Evolutionary conservation across 2,888 invertebrate genomes (phyloP).

Genomic region (Pandemis corylana): DNA sequence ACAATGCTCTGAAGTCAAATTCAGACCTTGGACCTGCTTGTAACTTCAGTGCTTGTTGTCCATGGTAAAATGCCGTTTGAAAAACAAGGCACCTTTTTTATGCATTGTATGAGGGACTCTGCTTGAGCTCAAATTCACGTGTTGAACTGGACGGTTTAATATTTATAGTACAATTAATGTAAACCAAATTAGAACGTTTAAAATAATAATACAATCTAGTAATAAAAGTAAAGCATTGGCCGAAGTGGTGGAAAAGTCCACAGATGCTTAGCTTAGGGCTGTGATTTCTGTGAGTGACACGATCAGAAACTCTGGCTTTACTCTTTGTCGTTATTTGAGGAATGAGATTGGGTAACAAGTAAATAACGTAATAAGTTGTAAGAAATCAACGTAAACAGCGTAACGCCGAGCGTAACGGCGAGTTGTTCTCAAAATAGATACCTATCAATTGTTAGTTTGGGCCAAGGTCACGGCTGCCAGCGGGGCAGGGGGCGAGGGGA

Average conservation of each 20-base stretch:
- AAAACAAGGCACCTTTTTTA: not conserved
- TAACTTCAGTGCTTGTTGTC: not conserved
- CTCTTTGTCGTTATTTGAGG: not conserved
- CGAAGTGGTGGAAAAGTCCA: too few species aligned
- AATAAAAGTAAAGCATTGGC: too few species aligned
- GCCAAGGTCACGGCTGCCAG: constrained; percentile 35
- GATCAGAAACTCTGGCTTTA: too few species aligned
- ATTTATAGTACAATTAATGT: too few species aligned
- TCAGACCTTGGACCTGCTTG: not conserved
- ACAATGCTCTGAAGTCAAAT: not conserved
- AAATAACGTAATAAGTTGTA: constrained; percentile 9
- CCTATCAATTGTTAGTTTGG: constrained; percentile 35
- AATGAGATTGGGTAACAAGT: not conserved
- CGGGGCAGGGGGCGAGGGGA: constrained; percentile 2
- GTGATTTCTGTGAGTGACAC: too few species aligned
- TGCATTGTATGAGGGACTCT: not conserved
- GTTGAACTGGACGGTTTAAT: too few species aligned
- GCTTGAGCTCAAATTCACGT: too few species aligned
- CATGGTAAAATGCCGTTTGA: not conserved
- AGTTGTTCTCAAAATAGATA: constrained; percentile 39
- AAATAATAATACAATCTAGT: too few species aligned
- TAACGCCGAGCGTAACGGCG: constrained; percentile 28
- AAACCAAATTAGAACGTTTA: too few species aligned
- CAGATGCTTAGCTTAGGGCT: too few species aligned
- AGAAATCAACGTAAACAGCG: constrained; percentile 16